A percentile compares a stretch with the other conserved stretches of the same genome.
Conservation (phyloP, 2,797 vertebrate species). For the Pangasius larnaudii region DNA sequence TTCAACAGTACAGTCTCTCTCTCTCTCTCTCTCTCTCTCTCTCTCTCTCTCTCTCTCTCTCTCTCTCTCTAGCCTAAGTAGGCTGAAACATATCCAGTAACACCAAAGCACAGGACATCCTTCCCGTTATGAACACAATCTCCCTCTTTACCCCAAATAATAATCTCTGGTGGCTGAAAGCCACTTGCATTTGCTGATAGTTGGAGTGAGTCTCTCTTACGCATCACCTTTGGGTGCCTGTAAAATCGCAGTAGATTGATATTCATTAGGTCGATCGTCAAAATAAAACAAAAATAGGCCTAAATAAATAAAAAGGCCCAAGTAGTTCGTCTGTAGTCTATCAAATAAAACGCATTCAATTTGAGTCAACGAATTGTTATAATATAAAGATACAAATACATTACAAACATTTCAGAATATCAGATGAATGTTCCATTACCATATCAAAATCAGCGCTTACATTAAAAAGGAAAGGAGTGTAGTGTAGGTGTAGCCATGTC, state of each 20-base stretch:
- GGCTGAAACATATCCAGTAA: not conserved
- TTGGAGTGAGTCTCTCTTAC: too few species aligned
- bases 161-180: not conserved
- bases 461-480: not conserved
- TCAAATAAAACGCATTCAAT: not conserved
- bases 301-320: not conserved
- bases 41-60: constrained; percentile 5
- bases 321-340: not conserved
- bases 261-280: not conserved
- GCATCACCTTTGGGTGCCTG: not conserved
- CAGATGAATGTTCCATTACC: too few species aligned
- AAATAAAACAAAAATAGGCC: not conserved
- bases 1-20: too few species aligned
- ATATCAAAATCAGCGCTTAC: too few species aligned
- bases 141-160: not conserved
- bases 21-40: not conserved
- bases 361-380: too few species aligned
- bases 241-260: not conserved
- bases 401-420: not conserved
- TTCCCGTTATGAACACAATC: not conserved
- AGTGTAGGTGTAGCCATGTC: not conserved
- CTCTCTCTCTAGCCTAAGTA: not conserved
- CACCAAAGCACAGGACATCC: not conserved
- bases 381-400: not conserved
- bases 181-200: too few species aligned